Evolutionary conservation across 2,113 vertebrate species (phyloP), one percentile per base, ranked within the genome.

Genomic region (Tauraco erythrolophus): DNA sequence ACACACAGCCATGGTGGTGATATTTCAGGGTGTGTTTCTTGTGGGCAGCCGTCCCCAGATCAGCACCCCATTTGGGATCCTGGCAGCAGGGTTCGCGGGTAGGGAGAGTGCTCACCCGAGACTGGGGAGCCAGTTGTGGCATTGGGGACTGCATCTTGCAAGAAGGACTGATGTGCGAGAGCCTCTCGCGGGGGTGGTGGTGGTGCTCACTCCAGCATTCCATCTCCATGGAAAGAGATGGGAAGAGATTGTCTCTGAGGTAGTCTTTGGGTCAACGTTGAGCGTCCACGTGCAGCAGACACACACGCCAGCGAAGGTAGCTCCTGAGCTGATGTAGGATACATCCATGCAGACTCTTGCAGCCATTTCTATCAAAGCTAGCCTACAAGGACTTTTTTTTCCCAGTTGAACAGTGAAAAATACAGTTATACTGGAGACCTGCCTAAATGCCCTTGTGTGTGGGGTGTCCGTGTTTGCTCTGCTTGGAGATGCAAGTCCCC

Each of bases 91-190:
- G 43, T 30, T 80, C 25, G 4, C 8, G 24, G 48, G 9, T 8
- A 33, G 39, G 48, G 28, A 54, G 39, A 33, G n/a, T 1, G 2
- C 50, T 64, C 3, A 0, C 10, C 7, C 17, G 16, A 11, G 14
- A 4, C 3, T 0, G 2, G n/a, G 75, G 39, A 68, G 24, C 60
- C 14, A 31, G 41, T 11, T 22, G 51, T 1, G 3, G 58, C 25
- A n/a, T 4, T 60, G 48, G 37, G 31, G 37, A 70, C 6, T 28
- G 17, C 14, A 9, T 70, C 8, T 3, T 16, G 22, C 12, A 9
- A 9, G 50, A 45, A 27, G 41, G 30, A 48, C n/a, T 0, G 6
- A 57, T 0, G 5, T 41, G 21, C 7, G 5, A n/a, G 28, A 75
- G 11, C 35, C 8, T 50, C 62, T 74, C 3, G 1, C 0, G 1